These are phyloP conservation scores for Heliothis subflexa DNA, from an alignment of 1,140 invertebrate genomes.

Conservation along the genomic window DNA sequence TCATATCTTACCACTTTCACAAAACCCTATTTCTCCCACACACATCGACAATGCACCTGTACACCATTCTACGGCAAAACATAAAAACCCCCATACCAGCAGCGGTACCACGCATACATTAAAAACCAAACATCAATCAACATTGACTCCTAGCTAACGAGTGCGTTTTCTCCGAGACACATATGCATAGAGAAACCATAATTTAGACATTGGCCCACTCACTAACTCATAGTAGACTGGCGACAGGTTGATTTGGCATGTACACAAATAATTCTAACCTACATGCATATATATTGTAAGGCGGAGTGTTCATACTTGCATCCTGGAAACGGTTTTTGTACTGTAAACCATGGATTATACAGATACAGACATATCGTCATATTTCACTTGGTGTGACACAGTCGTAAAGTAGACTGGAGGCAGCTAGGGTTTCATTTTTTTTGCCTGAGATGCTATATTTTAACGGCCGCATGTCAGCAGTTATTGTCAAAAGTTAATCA, in stretches of 20 bases:
- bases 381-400: too few relatives aligned
- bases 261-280: conserved; percentile 64
- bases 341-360: too few relatives aligned
- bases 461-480: too few relatives aligned
- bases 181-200: conserved; percentile 74
- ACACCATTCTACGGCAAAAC: background rate
- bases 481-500: too few relatives aligned
- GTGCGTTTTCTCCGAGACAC: conserved; percentile 59
- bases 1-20: background rate
- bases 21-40: background rate
- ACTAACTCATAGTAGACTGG: conserved; percentile 63
- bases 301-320: conserved; percentile 1
- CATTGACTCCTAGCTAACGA: conserved; percentile 61
- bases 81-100: conserved; percentile 10
- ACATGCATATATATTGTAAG: conserved; percentile 51
- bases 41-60: background rate
- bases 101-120: conserved; percentile 32
- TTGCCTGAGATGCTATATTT: too few relatives aligned
- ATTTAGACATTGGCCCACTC: conserved; percentile 62
- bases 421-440: too few relatives aligned
- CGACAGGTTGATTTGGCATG: conserved; percentile 60
- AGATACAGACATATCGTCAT: too few relatives aligned
- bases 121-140: conserved; percentile 66
- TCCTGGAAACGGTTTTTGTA: background rate
- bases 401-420: too few relatives aligned